These are phyloP conservation scores for Trogon surrucura DNA, from an alignment of 2,113 vertebrate species.

Conservation along the genomic window DNA sequence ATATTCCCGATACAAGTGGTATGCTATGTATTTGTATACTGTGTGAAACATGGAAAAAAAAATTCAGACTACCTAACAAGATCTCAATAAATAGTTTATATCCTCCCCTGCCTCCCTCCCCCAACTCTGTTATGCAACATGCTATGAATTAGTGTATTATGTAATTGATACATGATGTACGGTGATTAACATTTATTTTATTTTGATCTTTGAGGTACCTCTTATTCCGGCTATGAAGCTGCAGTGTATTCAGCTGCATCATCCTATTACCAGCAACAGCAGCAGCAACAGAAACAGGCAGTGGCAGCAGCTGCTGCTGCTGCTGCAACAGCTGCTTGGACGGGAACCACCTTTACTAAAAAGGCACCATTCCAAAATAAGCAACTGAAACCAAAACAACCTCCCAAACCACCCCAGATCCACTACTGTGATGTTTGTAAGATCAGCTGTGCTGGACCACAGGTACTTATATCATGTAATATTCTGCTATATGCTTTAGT, in stretches of 20 bases:
- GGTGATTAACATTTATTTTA: constrained; percentile 58
- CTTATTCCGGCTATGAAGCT: constrained; percentile 97
- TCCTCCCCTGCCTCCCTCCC: neutral
- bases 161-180: constrained; percentile 7
- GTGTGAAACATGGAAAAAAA: neutral
- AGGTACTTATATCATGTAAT: constrained; percentile 80
- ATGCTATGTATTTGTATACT: neutral
- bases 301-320: too few relatives aligned
- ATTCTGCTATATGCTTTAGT: neutral
- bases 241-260: constrained; percentile 98
- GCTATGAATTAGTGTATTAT: neutral
- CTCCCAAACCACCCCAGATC: constrained; percentile 97
- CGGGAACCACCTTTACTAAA: constrained; percentile 94
- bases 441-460: constrained; percentile 99
- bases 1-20: neutral
- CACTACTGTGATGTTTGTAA: constrained; percentile 99
- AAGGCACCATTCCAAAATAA: constrained; percentile 96
- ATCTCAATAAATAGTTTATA: neutral
- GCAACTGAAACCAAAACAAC: constrained; percentile 94
- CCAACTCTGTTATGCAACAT: neutral
- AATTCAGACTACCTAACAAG: neutral
- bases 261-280: constrained; percentile 95
- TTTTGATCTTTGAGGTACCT: constrained; percentile 85
- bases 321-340: too few relatives aligned
- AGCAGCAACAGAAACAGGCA: constrained; percentile 90